Evolutionary conservation across 2,113 vertebrate genomes (phyloP), one percentile per base, ranked within the genome.

Genomic region (Ramphastos sulfuratus): DNA sequence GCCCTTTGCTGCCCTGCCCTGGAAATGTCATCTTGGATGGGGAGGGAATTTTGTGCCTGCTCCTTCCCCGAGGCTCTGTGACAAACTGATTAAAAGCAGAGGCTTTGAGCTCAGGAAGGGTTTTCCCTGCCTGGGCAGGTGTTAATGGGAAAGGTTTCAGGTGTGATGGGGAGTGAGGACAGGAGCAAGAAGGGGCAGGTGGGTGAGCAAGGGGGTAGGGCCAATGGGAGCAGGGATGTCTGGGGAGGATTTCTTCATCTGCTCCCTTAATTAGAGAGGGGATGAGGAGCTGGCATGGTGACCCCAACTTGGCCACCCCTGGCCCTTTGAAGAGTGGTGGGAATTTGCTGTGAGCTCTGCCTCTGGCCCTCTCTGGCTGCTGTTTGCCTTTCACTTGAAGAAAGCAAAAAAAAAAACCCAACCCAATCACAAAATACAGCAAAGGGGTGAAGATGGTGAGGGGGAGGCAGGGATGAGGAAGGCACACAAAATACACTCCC

Each of bases 71-170:
- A 89, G 95, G 94, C 91, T 82, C 92, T 3, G 31, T 50, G 59
- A 95, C 65, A 94, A 94, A 95, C 71, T 93, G 96, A 94, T 96
- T 82, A 94, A 93, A 95, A 96, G 85, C 95, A 94, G 94, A 93
- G 91, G 95, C 95, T 97, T 96, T 95, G 89, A 95, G 95, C 82
- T 93, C 86, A 37, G 93, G 92, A 96, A 94, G 90, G 85, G 85
- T 95, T 97, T 92, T 91, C 86, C 75, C 92, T 74, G 74, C 84
- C 52, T 25, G 78, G 78, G 35, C 9, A 1, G 71, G 71, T 85
- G 92, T 88, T 95, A 90, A 95, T 88, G 80, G 85, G 83, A 65
- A 87, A 96, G 80, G 88, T 92, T 83, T 72, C 13, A 42, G 90
- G 75, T 64, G 7, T n/a, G 80, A 50, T 81, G 76, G 58, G 46